phyloP scores from a whole-genome alignment of 2,888 invertebrate genomes.

The Conchocele bisecta region DNA sequence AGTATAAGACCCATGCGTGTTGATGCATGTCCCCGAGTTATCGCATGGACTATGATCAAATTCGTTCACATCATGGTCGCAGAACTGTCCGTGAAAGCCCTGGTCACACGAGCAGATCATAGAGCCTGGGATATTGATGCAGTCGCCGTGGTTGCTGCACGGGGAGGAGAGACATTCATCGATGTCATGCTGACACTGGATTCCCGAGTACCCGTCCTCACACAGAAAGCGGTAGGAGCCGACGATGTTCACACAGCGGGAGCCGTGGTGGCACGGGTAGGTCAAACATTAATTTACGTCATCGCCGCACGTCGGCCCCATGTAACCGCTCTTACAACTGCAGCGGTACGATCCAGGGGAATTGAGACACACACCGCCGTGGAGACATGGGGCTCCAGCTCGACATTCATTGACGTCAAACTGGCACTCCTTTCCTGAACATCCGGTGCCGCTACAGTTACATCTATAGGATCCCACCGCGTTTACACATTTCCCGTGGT shows the following conservation, averaged over 20 bases:
- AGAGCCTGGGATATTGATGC: constrained; percentile 30
- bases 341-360: constrained; percentile 2
- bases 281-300: too few relatives aligned
- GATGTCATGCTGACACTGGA: too few relatives aligned
- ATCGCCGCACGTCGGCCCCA: constrained; percentile 11
- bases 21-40: not conserved
- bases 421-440: too few relatives aligned
- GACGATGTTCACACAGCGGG: too few relatives aligned
- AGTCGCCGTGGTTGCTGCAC: constrained; percentile 19
- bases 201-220: too few relatives aligned
- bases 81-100: constrained; percentile 19
- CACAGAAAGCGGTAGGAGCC: too few relatives aligned
- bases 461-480: too few relatives aligned
- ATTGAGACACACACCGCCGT: constrained; percentile 2
- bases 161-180: constrained; percentile 21
- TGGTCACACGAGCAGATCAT: constrained; percentile 13
- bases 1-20: not conserved
- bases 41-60: not conserved
- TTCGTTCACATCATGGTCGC: not conserved
- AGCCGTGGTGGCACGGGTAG: too few relatives aligned
- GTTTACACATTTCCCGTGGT: too few relatives aligned
- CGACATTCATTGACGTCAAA: not conserved
- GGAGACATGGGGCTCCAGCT: not conserved
- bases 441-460: too few relatives aligned
- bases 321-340: constrained; percentile 15